These are phyloP conservation scores for Papilio dardanus DNA, from an alignment of 1,140 invertebrate species.

Conservation along the genomic window DNA sequence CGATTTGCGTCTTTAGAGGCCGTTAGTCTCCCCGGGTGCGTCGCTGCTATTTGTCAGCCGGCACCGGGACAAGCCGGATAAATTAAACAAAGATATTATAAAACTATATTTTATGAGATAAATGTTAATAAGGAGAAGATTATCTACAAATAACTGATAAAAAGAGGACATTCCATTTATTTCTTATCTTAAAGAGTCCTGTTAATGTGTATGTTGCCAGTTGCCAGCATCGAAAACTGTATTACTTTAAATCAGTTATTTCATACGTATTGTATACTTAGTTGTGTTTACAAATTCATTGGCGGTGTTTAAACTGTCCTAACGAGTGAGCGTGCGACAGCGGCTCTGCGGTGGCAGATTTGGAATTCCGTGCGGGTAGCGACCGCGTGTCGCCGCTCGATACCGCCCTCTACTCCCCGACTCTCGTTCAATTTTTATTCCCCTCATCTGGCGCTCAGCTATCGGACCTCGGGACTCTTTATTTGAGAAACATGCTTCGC, in stretches of 20 bases:
- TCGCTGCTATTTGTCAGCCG: slow-evolving; percentile 7
- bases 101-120: not conserved
- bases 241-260: not conserved
- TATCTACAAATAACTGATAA: too few species aligned
- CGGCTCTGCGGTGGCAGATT: slow-evolving; percentile 12
- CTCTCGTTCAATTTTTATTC: slow-evolving; percentile 48
- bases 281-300: slow-evolving; percentile 1
- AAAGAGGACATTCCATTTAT: too few species aligned
- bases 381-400: slow-evolving; percentile 47
- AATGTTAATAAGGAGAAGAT: not conserved
- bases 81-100: not conserved
- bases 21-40: slow-evolving; percentile 7
- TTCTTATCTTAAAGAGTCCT: too few species aligned
- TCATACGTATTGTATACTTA: too few species aligned
- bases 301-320: slow-evolving; percentile 10
- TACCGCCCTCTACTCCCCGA: slow-evolving; percentile 35
- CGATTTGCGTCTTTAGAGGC: not conserved
- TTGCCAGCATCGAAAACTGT: not conserved
- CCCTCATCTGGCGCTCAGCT: slow-evolving; percentile 7
- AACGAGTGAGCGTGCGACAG: slow-evolving; percentile 6
- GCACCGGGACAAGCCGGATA: not conserved
- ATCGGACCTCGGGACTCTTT: slow-evolving; percentile 14
- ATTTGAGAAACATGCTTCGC: slow-evolving; percentile 30
- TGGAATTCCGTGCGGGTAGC: slow-evolving; percentile 47
- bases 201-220: too few species aligned